Base-by-base conservation (phyloP, 2,113 vertebrate species). In the Silurus meridionalis region DNA sequence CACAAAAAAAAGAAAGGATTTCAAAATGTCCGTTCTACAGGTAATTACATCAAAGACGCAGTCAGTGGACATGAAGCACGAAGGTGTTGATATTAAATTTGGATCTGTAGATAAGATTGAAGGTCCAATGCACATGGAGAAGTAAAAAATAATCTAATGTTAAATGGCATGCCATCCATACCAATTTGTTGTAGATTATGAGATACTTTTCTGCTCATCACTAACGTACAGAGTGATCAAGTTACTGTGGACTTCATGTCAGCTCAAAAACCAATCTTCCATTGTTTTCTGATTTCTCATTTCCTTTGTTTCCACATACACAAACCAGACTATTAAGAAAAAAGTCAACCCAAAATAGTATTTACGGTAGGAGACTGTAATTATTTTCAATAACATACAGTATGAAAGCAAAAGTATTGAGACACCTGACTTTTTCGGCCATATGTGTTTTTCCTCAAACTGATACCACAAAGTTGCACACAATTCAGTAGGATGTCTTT, bases 241-340 rank as follows among this genome's bases (percentile, higher is more conserved):
- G 14, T 17, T 71, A 14, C 6, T 17, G 28, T 37, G 37, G 37
- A 37, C 37, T 37, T 37, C 37, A 37, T 37, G 37, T 71, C 14
- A 8, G 14, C 25, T 14, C 10, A 37, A 37, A 6, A 13, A 28
- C 11, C n/a, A 28, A 6, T 15, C 10, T 25, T 11, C 28, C 28
- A 71, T 71, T 67, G n/a, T 67, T 14, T 71, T 46, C 28, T 7
- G 28, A 71, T 14, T 15, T 6, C 11, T 23, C 0, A 50, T 21
- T 82, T 83, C 55, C 53, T 25, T 74, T 23, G 19, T 53, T 82
- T 52, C 75, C 15, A 63, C 17, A 28, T 66, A 82, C 61, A 60
- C 53, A 78, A 81, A 77, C 52, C 78, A 23, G 28, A 6, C 53
- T 74, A 87, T 82, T 86, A 55, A 52, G 8, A 23, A 52, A 69